Percentiles rank a stretch among this genome's conserved stretches.
Evolutionary conservation across 2,797 vertebrate species (phyloP).

Genomic region (Peromyscus melanophrys): DNA sequence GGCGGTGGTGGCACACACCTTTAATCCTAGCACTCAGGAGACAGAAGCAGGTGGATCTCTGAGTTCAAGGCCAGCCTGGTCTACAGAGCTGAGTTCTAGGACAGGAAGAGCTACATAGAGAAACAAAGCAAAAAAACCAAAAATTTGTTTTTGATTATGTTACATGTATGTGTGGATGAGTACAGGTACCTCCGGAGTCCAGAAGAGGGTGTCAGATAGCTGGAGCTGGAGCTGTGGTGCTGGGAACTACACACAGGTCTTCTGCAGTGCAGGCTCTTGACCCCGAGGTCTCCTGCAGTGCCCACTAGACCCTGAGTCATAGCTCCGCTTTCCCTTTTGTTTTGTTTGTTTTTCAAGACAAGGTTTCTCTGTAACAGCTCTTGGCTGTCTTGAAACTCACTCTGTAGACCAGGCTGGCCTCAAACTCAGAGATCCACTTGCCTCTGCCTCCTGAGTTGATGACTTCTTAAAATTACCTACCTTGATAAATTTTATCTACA

Average conservation of each 20-base stretch:
- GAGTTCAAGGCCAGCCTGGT: background rate
- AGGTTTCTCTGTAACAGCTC: background rate
- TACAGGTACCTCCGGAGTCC: background rate
- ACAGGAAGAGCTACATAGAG: background rate
- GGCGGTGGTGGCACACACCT: background rate
- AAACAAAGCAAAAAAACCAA: background rate
- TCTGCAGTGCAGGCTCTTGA: too few relatives aligned
- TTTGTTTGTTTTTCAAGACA: too few relatives aligned
- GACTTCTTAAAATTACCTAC: conserved; percentile 25
- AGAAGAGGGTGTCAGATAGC: background rate
- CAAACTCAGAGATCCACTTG: background rate
- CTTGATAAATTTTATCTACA: background rate
- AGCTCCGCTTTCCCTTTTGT: too few relatives aligned
- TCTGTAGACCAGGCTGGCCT: background rate
- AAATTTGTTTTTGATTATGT: background rate
- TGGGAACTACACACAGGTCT: background rate
- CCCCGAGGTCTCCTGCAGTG: too few relatives aligned
- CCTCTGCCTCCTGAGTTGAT: background rate
- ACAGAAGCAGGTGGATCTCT: background rate
- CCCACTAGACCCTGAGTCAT: too few relatives aligned
- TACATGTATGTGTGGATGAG: background rate
- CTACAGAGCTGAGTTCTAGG: background rate
- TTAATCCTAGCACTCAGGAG: background rate
- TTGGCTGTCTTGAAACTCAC: background rate
- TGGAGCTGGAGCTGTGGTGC: background rate